Evolutionary conservation across 2,113 vertebrate species (phyloP).

Genomic region (Prochilodus magdalenae): DNA sequence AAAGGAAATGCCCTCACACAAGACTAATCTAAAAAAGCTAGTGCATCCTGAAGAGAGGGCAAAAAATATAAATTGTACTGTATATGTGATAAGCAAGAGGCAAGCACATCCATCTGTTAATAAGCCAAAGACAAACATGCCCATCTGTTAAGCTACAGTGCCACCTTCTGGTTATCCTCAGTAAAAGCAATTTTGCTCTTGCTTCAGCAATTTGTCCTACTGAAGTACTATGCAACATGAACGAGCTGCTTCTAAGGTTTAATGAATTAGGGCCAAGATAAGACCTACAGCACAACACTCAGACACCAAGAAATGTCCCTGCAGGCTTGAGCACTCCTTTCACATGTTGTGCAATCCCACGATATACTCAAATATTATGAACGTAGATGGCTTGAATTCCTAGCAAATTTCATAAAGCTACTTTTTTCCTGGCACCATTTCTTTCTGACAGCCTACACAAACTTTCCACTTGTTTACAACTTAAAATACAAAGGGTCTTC

Average conservation of each 20-base stretch:
- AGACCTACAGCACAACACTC: too few species aligned
- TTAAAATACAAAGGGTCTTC: slow-evolving; percentile 31
- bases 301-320: too few species aligned
- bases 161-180: slow-evolving; percentile 28
- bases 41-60: too few species aligned
- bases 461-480: slow-evolving; percentile 36
- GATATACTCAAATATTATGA: slow-evolving; percentile 1
- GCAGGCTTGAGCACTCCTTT: neutral
- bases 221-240: too few species aligned
- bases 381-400: neutral
- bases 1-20: neutral
- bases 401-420: slow-evolving; percentile 14
- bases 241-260: too few species aligned
- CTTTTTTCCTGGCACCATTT: slow-evolving; percentile 36
- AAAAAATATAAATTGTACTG: too few species aligned
- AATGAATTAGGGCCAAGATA: neutral
- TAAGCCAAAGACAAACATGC: neutral
- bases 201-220: too few species aligned
- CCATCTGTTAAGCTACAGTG: slow-evolving; percentile 4
- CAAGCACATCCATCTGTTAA: neutral
- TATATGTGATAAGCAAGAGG: neutral
- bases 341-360: neutral
- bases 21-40: too few species aligned
- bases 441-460: neutral
- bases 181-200: neutral